Evolutionary conservation across 2,888 invertebrate species (phyloP), one percentile per base, ranked within the genome.

Genomic region (Cheilosia pagana): DNA sequence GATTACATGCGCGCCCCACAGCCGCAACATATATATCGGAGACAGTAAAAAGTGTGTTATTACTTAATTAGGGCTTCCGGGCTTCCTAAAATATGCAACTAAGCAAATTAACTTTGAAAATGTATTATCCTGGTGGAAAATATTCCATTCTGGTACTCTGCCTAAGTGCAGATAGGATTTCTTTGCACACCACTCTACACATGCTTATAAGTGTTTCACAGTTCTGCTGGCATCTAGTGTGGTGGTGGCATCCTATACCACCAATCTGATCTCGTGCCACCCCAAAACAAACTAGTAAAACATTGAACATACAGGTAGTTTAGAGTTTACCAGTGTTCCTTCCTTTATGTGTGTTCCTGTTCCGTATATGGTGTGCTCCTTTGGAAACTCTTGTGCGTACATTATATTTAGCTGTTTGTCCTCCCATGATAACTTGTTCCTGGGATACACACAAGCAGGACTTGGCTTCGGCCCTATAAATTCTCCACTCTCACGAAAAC

Each of bases 41-140:
- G 67, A 67, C 82, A 78, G 67, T 77, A 83, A 71, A 74, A 70
- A 74, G 62, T 78, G 78, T 78, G 78, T 83, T 83, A 83, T 83
- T 83, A 83, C 83, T 83, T 83, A 83, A 83, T 83, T 83, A 83
- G 79, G 74, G 68, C 78, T 70, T 79, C 68, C 63, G 52, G 68
- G 48, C 52, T 70, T 52, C 70, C 79, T 75, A 53, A 82, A 78
- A 83, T 83, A 62, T 78, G 78, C 74, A 74, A 79, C 68, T 79
- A 83, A 83, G 83, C 79, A 83, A 83, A 83, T 75, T 83, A 83
- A 83, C 68, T 83, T 79, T 55, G 78, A 70, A 74, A 83, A 83
- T 70, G 83, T 83, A 75, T 75, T 79, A 79, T 74, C 68, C 68
- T 74, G 28, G 50, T 55, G 19, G 39, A 35, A 68, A 74, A 43